Percentiles rank a stretch among this genome's conserved stretches.
Evolutionary conservation across 2,113 vertebrate species (phyloP).

Genomic region (Hippocampus abdominalis): DNA sequence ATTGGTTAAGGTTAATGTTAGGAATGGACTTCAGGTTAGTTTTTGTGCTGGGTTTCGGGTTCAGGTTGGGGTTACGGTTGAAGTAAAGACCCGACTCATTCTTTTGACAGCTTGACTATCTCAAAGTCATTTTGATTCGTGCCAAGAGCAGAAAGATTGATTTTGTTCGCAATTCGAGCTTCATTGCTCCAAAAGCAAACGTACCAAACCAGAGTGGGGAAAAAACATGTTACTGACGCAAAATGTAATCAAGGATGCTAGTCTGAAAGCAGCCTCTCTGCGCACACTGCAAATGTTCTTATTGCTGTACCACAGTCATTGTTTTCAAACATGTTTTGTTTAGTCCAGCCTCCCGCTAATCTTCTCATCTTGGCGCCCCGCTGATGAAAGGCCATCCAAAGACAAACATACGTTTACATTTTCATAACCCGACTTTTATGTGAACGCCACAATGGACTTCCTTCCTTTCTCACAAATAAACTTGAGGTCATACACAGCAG

Average conservation of each 20-base stretch:
- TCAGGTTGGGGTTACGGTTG: not conserved
- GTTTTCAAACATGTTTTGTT: not conserved
- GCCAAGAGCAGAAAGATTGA: no score
- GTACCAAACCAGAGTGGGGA: no score
- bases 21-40: no score
- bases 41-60: no score
- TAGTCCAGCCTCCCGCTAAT: not conserved
- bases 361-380: not conserved
- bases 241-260: no score
- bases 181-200: no score
- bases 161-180: no score
- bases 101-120: no score
- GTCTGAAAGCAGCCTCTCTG: not conserved
- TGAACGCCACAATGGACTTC: slow-evolving; percentile 27
- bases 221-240: no score
- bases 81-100: not conserved
- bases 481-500: slow-evolving; percentile 17
- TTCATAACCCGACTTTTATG: slow-evolving; percentile 13
- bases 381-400: slow-evolving; percentile 44
- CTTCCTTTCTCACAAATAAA: slow-evolving; percentile 27
- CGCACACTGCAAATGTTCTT: not conserved
- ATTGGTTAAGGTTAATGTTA: no score
- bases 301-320: not conserved
- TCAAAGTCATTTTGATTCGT: no score
- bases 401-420: not conserved